These are phyloP conservation scores for Bubo bubo DNA, from an alignment of 2,113 vertebrate genomes.

Conservation along the genomic window DNA sequence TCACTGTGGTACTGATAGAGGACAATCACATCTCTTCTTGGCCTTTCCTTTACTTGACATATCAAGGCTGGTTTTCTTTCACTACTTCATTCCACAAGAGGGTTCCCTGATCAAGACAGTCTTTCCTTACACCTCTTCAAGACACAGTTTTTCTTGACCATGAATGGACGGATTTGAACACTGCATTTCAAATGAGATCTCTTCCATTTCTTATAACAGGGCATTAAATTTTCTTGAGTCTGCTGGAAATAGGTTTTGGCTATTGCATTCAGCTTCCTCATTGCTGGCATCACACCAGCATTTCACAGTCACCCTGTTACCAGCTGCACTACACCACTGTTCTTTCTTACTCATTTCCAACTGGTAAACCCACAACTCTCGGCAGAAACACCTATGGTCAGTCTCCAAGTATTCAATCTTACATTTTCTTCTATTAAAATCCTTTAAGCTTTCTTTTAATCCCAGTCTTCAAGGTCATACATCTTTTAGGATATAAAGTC, in stretches of 20 bases:
- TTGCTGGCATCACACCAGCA: background rate
- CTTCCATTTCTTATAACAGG: background rate
- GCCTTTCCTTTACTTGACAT: background rate
- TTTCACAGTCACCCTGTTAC: background rate
- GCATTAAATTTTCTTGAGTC: background rate
- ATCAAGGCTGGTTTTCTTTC: background rate
- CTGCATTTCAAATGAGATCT: background rate
- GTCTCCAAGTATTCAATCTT: background rate
- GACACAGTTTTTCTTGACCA: background rate
- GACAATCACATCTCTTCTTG: background rate
- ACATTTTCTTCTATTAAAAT: background rate
- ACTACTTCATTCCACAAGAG: background rate
- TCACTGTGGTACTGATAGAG: background rate
- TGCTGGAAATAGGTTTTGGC: background rate
- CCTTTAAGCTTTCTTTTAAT: background rate
- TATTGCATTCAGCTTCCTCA: background rate
- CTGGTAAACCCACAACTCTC: rapidly evolving
- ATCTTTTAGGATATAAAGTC: background rate
- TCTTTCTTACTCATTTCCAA: background rate
- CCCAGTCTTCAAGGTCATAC: background rate
- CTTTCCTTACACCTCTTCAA: background rate
- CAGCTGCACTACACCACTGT: background rate
- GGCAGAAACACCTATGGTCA: background rate
- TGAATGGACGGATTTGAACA: background rate
- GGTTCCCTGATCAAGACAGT: background rate